phyloP scores from a whole-genome alignment of 2,797 vertebrate species.

The Lepilemur ruficaudatus region DNA sequence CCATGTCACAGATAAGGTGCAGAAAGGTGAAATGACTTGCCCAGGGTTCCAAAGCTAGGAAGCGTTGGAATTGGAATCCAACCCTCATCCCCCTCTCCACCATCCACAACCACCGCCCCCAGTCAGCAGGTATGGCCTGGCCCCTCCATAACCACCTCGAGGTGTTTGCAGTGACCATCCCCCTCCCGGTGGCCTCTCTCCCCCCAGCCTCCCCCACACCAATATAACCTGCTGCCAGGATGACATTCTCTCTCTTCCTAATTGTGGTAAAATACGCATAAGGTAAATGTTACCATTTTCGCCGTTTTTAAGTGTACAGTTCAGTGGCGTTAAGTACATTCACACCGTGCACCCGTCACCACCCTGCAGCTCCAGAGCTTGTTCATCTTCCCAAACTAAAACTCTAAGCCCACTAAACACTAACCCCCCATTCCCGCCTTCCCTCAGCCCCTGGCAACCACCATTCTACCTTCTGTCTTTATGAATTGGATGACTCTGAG shows the following conservation, averaged over 20 bases:
- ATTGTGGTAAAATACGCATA: not conserved
- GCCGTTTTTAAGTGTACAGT: not conserved
- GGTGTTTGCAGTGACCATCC: not conserved
- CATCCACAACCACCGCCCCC: not conserved
- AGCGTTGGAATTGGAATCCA: not conserved
- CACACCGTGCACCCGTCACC: fast-evolving
- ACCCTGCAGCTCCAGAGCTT: not conserved
- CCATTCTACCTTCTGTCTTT: no score
- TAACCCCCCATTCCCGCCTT: no score
- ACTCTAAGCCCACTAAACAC: no score
- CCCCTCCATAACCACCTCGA: not conserved
- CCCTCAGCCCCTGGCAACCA: no score
- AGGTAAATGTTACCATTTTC: not conserved
- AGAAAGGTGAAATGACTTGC: not conserved
- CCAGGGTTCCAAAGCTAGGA: not conserved
- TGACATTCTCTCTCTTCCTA: not conserved
- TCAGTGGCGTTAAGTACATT: not conserved
- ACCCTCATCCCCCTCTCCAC: not conserved
- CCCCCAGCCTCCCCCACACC: not conserved
- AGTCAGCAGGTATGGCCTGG: not conserved
- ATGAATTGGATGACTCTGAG: no score
- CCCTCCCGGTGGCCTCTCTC: fast-evolving
- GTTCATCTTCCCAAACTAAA: not conserved
- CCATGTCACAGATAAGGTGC: not conserved
- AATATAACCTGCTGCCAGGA: not conserved